A percentile compares a stretch with the other conserved stretches of the same genome.
phyloP scores from a whole-genome alignment of 2,888 invertebrate species.

The Drosophila mimetica region DNA sequence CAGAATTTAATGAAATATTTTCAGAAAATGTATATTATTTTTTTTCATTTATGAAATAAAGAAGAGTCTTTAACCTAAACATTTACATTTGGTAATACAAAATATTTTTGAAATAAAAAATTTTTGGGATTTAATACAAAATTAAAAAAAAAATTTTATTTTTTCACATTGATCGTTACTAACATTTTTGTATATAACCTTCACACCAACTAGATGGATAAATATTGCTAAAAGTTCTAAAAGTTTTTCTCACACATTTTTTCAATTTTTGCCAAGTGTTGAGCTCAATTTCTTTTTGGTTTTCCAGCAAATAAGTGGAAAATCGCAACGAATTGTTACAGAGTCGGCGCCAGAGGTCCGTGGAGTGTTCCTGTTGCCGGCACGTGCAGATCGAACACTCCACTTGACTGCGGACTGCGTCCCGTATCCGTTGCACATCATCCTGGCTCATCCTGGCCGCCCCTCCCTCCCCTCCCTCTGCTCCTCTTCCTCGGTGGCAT shows the following conservation, averaged over 20 bases:
- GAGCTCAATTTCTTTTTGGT: slow-evolving; percentile 27
- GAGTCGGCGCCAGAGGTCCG: slow-evolving; percentile 50
- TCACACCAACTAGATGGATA: too few relatives aligned
- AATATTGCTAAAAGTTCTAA: background rate
- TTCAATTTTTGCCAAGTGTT: background rate
- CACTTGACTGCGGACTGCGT: slow-evolving; percentile 6
- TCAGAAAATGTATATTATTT: too few relatives aligned
- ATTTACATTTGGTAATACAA: too few relatives aligned
- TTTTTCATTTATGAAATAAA: too few relatives aligned
- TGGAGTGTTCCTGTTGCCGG: slow-evolving; percentile 44
- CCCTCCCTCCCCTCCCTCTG: background rate
- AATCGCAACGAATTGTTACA: slow-evolving; percentile 79
- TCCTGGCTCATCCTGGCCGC: slow-evolving; percentile 15
- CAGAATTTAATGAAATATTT: too few relatives aligned
- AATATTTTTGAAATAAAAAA: too few relatives aligned
- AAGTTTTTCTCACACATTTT: too few relatives aligned
- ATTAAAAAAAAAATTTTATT: too few relatives aligned
- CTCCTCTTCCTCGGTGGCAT: slow-evolving; percentile 41
- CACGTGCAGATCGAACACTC: slow-evolving; percentile 56
- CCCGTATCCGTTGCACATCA: slow-evolving; percentile 69
- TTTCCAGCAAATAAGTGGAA: slow-evolving; percentile 73
- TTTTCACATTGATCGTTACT: too few relatives aligned
- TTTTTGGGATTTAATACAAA: too few relatives aligned
- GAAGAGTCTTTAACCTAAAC: too few relatives aligned
- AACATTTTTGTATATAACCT: too few relatives aligned